Evolutionary conservation across 2,113 vertebrate species (phyloP).

Genomic region (Thymallus thymallus): DNA sequence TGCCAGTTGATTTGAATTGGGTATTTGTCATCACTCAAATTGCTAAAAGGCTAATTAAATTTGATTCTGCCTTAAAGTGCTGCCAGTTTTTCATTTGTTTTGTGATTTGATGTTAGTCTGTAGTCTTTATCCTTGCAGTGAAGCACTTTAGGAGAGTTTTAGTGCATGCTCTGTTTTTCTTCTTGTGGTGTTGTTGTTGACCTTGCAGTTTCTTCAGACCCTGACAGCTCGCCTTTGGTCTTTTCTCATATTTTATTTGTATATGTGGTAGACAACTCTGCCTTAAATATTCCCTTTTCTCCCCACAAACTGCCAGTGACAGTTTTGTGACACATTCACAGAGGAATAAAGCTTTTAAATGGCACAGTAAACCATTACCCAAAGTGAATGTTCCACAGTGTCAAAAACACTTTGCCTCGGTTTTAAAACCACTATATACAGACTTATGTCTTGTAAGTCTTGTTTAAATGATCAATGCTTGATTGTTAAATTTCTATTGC

Average conservation of each 20-base stretch:
- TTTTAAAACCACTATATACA: constrained; percentile 30
- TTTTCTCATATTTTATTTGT: constrained; percentile 12
- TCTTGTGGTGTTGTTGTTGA: background rate
- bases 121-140: background rate
- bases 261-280: background rate
- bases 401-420: background rate
- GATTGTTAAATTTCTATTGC: constrained; percentile 28
- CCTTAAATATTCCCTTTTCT: background rate
- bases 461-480: constrained; percentile 30
- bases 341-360: constrained; percentile 38
- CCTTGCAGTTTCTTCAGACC: constrained; percentile 10
- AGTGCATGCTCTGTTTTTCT: background rate
- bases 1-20: too few relatives aligned
- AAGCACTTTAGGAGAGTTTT: background rate
- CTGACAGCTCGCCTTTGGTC: constrained; percentile 12
- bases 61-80: too few relatives aligned
- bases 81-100: background rate
- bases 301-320: constrained; percentile 13
- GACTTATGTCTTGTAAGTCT: constrained; percentile 26
- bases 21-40: too few relatives aligned
- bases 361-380: constrained; percentile 32
- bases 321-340: constrained; percentile 33
- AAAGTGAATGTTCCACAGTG: constrained; percentile 10
- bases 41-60: too few relatives aligned
- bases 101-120: background rate